Conservation (phyloP, 1,140 invertebrate species). For the Frieseomelitta varia region DNA sequence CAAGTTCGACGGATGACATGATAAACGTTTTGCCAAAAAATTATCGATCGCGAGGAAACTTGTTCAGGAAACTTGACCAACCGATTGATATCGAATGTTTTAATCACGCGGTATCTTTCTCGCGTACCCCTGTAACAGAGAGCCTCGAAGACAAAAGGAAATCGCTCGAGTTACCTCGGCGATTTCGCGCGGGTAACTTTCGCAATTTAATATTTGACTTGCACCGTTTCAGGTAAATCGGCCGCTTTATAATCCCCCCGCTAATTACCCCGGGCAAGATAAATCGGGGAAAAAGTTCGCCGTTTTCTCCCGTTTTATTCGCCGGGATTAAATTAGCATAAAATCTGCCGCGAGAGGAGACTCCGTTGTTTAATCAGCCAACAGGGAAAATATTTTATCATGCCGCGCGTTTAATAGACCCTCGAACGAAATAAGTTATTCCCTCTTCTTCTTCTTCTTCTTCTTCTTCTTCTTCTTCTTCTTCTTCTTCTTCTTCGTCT, state of each 20-base stretch:
- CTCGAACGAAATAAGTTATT: constrained; percentile 16
- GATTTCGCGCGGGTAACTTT: constrained; percentile 27
- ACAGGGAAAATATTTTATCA: constrained; percentile 21
- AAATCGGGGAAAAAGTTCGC: constrained; percentile 33
- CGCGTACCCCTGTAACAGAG: neutral
- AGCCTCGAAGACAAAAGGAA: constrained; percentile 22
- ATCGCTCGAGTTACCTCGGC: neutral
- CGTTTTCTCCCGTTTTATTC: constrained; percentile 9
- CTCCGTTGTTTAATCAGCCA: constrained; percentile 34
- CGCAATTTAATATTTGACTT: constrained; percentile 45
- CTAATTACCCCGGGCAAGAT: constrained; percentile 39
- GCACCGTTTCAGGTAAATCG: constrained; percentile 10
- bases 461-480: neutral
- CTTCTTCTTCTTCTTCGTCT: neutral
- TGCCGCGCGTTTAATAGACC: neutral
- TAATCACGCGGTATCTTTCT: constrained; percentile 28
- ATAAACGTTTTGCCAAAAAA: neutral
- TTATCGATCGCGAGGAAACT: neutral
- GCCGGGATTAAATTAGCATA: constrained; percentile 47
- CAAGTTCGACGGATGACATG: neutral
- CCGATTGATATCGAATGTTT: constrained; percentile 3
- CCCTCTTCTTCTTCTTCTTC: neutral
- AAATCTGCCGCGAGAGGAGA: constrained; percentile 26
- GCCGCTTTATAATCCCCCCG: constrained; percentile 27
- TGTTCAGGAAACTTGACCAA: neutral